Evolutionary conservation across 2,888 invertebrate species (phyloP), one percentile per base, ranked within the genome.

Genomic region (Iselma pallidipennis): DNA sequence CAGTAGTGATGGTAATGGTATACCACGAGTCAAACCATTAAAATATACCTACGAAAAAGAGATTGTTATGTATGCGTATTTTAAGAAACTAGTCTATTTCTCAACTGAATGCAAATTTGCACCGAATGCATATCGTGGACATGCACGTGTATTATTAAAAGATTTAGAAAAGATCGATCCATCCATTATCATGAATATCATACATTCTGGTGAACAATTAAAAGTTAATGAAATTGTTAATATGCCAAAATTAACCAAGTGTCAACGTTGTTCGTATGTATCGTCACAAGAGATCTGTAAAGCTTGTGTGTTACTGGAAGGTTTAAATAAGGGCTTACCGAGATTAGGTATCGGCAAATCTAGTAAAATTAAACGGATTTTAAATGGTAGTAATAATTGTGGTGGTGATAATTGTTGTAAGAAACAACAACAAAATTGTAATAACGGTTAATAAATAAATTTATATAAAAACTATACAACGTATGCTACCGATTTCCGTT

Each of bases 1-100:
- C 84, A 86, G 83, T 73, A 37, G 16, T 33, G 37, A 87, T 72
- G 92, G 92, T 75, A 94, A 91, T 66, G 85, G 91, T 9, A 92
- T 98, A 74, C 94, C 95, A 1, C 85, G 98, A 71, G 96, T 96
- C 16, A 98, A 98, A 78, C 98, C 98, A 0, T 87, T 98, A 42
- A 98, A 98, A 79, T 98, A 98, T 79, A 91, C 96, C 0, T 99
- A 98, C 80, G 99, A 99, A 80, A 98, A 98, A 78, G 99, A 99
- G 84, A 99, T 99, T 77, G 99, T 98, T 0, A 96, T 98, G 95
- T 98, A 99, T 83, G 98, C 99, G 0, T 95, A 98, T 79, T 98
- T 94, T 80, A 95, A 95, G 79, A 93, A 94, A 76, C 83, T 99
- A 26, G 91, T 98, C 7, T 99, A 99, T 80, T 99, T 99, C 82